A percentile compares a stretch with the other conserved stretches of the same genome.
Evolutionary conservation across 1,140 invertebrate genomes (phyloP).

Genomic region (Agraylea sexmaculata): DNA sequence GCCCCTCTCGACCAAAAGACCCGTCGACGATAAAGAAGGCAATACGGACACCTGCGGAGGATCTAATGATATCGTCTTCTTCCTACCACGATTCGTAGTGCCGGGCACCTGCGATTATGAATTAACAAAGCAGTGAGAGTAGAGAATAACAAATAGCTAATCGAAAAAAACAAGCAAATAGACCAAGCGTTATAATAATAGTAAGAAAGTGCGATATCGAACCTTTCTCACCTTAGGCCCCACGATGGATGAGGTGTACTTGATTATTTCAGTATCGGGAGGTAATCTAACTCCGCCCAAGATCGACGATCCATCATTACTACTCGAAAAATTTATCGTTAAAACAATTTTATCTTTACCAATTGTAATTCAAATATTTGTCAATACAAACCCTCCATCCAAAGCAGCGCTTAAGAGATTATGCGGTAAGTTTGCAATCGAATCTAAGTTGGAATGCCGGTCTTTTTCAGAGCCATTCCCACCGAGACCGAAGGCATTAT

Average conservation of each 20-base stretch:
- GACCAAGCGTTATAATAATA: too few relatives aligned
- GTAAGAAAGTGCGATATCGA: slow-evolving; percentile 22
- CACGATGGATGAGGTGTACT: slow-evolving; percentile 73
- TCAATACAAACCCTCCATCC: slow-evolving; percentile 45
- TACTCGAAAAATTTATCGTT: slow-evolving; percentile 23
- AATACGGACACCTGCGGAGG: slow-evolving; percentile 62
- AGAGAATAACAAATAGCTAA: not conserved
- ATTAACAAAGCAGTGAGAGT: slow-evolving; percentile 1
- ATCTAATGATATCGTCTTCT: slow-evolving; percentile 77
- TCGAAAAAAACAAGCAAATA: slow-evolving; percentile 11
- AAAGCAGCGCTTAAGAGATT: slow-evolving; percentile 46
- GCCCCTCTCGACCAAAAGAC: slow-evolving; percentile 35
- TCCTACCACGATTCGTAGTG: slow-evolving; percentile 67
- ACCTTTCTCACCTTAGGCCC: slow-evolving; percentile 53
- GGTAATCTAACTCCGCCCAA: slow-evolving; percentile 67
- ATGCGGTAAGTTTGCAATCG: slow-evolving; percentile 35
- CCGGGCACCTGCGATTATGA: slow-evolving; percentile 46
- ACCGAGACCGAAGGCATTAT: slow-evolving; percentile 31
- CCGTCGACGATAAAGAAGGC: slow-evolving; percentile 32
- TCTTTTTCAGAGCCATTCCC: slow-evolving; percentile 30
- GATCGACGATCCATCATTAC: slow-evolving; percentile 64
- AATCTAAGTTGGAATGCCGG: slow-evolving; percentile 31
- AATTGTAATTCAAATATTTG: not conserved
- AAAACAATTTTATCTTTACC: slow-evolving; percentile 1
- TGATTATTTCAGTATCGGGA: slow-evolving; percentile 81